phyloP scores from a whole-genome alignment of 2,113 vertebrate genomes.

The Orthonyx spaldingii region DNA sequence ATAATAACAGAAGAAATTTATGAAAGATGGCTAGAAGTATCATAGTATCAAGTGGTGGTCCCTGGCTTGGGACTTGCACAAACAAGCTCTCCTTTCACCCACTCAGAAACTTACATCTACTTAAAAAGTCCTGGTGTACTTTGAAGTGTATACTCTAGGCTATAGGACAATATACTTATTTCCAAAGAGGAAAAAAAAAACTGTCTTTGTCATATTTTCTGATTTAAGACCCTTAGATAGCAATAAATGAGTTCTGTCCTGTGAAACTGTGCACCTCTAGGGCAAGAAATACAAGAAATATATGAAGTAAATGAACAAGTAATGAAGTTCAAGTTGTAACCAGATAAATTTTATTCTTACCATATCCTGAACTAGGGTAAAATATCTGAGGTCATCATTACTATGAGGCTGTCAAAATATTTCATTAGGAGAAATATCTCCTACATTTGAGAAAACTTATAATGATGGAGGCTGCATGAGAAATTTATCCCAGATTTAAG shows the following conservation, averaged over 20 bases:
- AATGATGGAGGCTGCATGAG: not conserved
- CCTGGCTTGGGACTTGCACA: not conserved
- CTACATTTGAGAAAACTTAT: not conserved
- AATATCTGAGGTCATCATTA: not conserved
- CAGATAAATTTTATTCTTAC: not conserved
- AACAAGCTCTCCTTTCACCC: not conserved
- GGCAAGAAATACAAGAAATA: not conserved
- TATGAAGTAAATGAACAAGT: not conserved
- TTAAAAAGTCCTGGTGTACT: not conserved
- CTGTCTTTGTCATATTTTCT: not conserved
- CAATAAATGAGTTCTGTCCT: not conserved
- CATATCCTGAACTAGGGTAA: not conserved
- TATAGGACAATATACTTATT: not conserved
- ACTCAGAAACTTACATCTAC: not conserved
- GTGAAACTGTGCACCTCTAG: not conserved
- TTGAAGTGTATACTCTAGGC: not conserved
- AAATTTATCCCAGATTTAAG: not conserved
- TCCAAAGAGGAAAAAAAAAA: not conserved
- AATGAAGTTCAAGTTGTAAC: not conserved
- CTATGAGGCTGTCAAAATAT: fast-evolving
- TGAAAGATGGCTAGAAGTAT: not conserved
- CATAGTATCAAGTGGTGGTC: not conserved
- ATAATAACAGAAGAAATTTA: not conserved
- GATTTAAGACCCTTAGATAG: not conserved
- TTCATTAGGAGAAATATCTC: not conserved